Evolutionary conservation across 2,888 invertebrate species (phyloP), one percentile per base, ranked within the genome.

Genomic region (Phragmatobia fuliginosa): DNA sequence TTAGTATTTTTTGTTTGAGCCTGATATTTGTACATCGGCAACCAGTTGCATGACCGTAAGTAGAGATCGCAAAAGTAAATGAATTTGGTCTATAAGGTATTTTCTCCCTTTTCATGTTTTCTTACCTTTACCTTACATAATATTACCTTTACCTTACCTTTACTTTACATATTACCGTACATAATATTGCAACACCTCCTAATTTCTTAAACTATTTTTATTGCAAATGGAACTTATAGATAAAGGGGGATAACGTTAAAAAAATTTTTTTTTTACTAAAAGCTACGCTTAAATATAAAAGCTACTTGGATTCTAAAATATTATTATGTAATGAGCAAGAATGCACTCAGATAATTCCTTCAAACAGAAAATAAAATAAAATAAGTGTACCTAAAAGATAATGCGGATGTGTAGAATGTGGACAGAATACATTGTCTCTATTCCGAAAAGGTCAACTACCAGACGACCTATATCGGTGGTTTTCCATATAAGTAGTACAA

Each of bases 1-100:
- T 4, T 38, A 33, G 7, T 31, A 49, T 67, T 56, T 49, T 61
- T 61, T 16, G 14, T n/a, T 14, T 49, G 38, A 36, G 74, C 77
- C 77, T 84, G 62, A 65, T 11, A 33, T 65, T 41, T 62, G 36
- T 64, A 8, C 36, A n/a, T 14, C 8, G 16, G 76, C 75, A 75
- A 76, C 6, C 71, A 63, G 28, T 36, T 49, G n/a, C 28, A 52
- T 31, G 41, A 28, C 31, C 11, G 31, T 11, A n/a, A n/a, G 38
- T 52, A 52, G 25, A 49, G 0, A 11, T 49, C 49, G 49, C 25
- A 49, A n/a, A 49, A 11, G n/a, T 49, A 10, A n/a, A 49, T n/a
- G 0, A 3, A 21, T 49, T 11, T 11, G 11, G 25, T 11, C 0
- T 25, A 52, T 11, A 33, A 33, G 7, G n/a, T 49, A 49, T 25